Evolutionary conservation across 1,140 invertebrate genomes (phyloP).

Genomic region (Meloidogyne chitwoodi): DNA sequence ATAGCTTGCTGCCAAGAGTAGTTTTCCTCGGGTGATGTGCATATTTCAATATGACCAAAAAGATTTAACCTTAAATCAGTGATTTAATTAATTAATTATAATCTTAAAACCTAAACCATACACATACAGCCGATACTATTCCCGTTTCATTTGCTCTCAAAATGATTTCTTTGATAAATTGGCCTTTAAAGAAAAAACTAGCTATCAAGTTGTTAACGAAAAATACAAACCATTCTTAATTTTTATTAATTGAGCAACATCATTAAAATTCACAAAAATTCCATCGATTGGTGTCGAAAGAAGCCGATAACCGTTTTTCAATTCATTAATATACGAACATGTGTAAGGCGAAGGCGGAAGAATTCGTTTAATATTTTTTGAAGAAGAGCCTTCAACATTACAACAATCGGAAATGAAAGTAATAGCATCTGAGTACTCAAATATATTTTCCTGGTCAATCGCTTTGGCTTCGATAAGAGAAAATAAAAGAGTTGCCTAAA

Average conservation of each 20-base stretch:
- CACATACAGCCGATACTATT: conserved; percentile 11
- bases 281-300: conserved; percentile 19
- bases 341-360: conserved; percentile 16
- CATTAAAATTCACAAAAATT: conserved; percentile 20
- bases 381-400: not conserved
- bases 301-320: conserved; percentile 11
- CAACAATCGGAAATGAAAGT: not conserved
- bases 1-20: conserved; percentile 34
- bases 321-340: conserved; percentile 19
- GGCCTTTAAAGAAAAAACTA: not conserved
- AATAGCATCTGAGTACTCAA: not conserved
- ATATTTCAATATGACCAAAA: conserved; percentile 26
- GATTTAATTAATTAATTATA: not conserved
- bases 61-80: conserved; percentile 17
- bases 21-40: conserved; percentile 24
- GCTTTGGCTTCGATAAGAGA: conserved; percentile 16
- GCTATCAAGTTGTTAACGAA: not conserved
- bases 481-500: conserved; percentile 24
- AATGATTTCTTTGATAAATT: conserved; percentile 23
- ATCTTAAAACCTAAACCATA: conserved; percentile 23
- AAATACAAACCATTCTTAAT: not conserved
- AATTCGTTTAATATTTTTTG: conserved; percentile 5
- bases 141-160: conserved; percentile 10
- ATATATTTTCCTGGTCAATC: not conserved
- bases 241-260: conserved; percentile 14